Percentiles rank a stretch among this genome's conserved stretches.
phyloP scores from a whole-genome alignment of 1,140 invertebrate species.

The Antheraea pernyi region DNA sequence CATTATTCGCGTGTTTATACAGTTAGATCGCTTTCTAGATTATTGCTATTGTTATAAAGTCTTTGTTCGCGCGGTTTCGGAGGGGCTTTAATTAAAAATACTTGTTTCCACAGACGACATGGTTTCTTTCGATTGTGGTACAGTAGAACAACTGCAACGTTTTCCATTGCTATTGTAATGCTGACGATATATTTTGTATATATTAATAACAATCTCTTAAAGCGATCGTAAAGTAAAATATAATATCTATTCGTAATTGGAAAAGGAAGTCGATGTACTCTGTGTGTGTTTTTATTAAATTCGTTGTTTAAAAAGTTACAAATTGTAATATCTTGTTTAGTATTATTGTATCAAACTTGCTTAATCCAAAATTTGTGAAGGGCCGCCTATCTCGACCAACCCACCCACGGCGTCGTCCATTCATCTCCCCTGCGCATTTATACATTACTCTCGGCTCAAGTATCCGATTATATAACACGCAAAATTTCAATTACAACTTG shows the following conservation, averaged over 20 bases:
- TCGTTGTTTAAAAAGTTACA: conserved; percentile 24
- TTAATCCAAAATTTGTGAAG: conserved; percentile 47
- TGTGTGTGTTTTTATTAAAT: conserved; percentile 13
- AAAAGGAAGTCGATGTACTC: not conserved
- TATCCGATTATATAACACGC: conserved; percentile 81
- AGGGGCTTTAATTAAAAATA: conserved; percentile 76
- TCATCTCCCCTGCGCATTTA: conserved; percentile 70
- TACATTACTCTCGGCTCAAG: conserved; percentile 78
- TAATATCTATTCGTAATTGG: not conserved
- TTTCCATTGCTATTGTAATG: not conserved
- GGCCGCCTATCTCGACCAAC: conserved; percentile 37
- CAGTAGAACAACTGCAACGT: not conserved
- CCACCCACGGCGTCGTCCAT: conserved; percentile 52
- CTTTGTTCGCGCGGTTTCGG: conserved; percentile 67
- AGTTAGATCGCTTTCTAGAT: conserved; percentile 77
- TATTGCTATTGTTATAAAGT: conserved; percentile 74
- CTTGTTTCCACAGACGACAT: conserved; percentile 51
- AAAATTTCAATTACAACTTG: conserved; percentile 82
- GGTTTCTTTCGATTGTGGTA: conserved; percentile 38
- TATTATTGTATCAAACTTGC: conserved; percentile 48
- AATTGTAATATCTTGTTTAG: conserved; percentile 35
- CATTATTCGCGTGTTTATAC: conserved; percentile 76
- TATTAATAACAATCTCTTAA: not conserved
- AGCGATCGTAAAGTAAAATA: not conserved
- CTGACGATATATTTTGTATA: not conserved